These are phyloP conservation scores for Anguilla japonica DNA, from an alignment of 2,113 vertebrate species.

Conservation along the genomic window DNA sequence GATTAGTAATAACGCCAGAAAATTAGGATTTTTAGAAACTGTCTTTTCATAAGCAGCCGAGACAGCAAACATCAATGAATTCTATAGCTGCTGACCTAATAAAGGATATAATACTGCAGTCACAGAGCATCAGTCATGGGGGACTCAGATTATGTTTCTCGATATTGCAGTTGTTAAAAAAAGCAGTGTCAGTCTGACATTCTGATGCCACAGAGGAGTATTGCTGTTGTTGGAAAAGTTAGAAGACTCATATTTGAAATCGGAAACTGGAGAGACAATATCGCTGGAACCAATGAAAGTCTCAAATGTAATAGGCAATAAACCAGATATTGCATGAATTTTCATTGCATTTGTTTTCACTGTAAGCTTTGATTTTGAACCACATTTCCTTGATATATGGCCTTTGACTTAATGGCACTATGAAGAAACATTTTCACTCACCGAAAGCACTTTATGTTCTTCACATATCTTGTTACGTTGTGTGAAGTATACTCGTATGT, in stretches of 20 bases:
- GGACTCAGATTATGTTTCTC: not conserved
- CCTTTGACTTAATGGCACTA: not conserved
- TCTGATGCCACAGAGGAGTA: not conserved
- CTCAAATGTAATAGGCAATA: not conserved
- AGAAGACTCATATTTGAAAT: constrained; percentile 5
- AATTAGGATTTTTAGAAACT: not conserved
- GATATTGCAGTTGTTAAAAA: constrained; percentile 12
- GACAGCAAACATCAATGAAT: not conserved
- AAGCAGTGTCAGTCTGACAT: constrained; percentile 3
- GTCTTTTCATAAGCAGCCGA: not conserved
- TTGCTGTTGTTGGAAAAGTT: not conserved
- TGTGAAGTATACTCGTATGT: too few species aligned
- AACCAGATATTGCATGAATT: not conserved
- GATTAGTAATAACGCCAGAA: not conserved
- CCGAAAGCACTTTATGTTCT: too few species aligned
- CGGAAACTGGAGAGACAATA: not conserved
- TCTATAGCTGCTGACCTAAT: not conserved
- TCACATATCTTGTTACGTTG: too few species aligned
- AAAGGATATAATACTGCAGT: constrained; percentile 4
- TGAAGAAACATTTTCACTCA: too few species aligned
- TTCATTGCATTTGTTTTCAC: not conserved
- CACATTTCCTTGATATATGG: not conserved
- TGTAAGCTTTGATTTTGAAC: not conserved
- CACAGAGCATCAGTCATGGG: not conserved
- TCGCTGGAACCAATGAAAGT: not conserved